Evolutionary conservation across 1,140 invertebrate species (phyloP), one percentile per base, ranked within the genome.

Genomic region (Papilio glaucus): DNA sequence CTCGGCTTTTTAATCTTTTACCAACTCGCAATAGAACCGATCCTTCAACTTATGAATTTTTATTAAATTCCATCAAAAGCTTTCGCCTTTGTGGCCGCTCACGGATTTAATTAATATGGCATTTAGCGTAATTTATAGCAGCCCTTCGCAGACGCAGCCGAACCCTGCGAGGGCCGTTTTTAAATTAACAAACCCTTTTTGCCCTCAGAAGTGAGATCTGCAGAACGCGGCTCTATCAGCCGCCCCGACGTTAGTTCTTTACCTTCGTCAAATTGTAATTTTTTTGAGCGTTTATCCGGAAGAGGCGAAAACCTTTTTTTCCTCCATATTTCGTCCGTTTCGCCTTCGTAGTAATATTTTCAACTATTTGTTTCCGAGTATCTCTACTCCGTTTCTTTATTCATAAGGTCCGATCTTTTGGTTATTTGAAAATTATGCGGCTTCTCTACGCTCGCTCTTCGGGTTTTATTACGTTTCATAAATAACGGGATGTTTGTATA

Each of bases 81-180:
- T 69, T 75, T 79, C 74, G 61, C 73, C 73, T 72, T 77, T 78
- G 78, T 80, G 76, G 79, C 78, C 77, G 76, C 71, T 79, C 76
- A 71, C 72, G 71, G 77, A 83, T 87, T 84, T 85, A 88, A 88
- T 88, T 88, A 88, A 88, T 88, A 83, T 83, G 80, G 74, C 81
- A 77, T 85, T 86, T 86, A 86, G 85, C 83, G 78, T 86, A 88
- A 88, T 88, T 88, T 86, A 88, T 86, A 70, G 83, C 75, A 67
- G 73, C 75, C 45, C 76, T 72, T 71, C 61, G 60, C 29, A 71
- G 72, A 70, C 68, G 42, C 61, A 63, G 72, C 62, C 45, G 70
- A 26, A 65, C 69, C 68, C 67, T 71, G 67, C 63, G 53, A 71
- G 70, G 74, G 53, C 24, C 26, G n/a, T 63, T 74, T 77, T 77